These are phyloP conservation scores for Epicampocera succincta DNA, from an alignment of 2,888 invertebrate genomes.

Conservation along the genomic window DNA sequence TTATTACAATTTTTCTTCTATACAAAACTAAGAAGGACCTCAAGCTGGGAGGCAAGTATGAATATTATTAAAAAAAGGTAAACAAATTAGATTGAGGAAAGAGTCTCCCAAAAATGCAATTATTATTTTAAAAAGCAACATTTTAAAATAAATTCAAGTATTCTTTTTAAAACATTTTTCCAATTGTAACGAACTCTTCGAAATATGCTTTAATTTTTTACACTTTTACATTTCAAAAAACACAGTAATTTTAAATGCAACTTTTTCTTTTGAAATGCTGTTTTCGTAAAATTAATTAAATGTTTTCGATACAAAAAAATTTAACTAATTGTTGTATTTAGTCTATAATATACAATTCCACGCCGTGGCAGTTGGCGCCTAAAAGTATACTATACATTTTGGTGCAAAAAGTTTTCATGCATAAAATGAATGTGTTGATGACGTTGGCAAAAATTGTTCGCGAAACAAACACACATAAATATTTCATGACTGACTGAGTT, in stretches of 20 bases:
- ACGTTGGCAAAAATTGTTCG: background rate
- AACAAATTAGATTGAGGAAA: too few species aligned
- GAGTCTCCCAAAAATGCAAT: too few species aligned
- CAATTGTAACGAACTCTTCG: too few species aligned
- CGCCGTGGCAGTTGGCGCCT: background rate
- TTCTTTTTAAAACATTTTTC: too few species aligned
- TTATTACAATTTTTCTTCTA: too few species aligned
- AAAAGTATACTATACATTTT: background rate
- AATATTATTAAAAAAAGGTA: too few species aligned
- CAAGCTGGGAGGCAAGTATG: too few species aligned
- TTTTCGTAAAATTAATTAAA: conserved; percentile 39
- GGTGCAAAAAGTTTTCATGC: conserved; percentile 2
- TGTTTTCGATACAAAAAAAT: conserved; percentile 2
- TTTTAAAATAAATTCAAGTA: too few species aligned
- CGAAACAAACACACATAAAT: background rate
- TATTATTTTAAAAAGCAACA: too few species aligned
- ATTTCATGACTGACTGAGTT: background rate
- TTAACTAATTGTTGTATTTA: conserved; percentile 28
- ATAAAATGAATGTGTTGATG: background rate
- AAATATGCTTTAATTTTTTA: conserved; percentile 3
- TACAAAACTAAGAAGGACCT: too few species aligned
- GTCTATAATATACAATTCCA: conserved; percentile 10
- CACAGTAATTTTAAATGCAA: background rate
- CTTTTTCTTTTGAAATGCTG: conserved; percentile 13
- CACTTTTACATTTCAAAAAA: background rate